phyloP scores from a whole-genome alignment of 2,113 vertebrate species.

The Crypturellus undulatus region DNA sequence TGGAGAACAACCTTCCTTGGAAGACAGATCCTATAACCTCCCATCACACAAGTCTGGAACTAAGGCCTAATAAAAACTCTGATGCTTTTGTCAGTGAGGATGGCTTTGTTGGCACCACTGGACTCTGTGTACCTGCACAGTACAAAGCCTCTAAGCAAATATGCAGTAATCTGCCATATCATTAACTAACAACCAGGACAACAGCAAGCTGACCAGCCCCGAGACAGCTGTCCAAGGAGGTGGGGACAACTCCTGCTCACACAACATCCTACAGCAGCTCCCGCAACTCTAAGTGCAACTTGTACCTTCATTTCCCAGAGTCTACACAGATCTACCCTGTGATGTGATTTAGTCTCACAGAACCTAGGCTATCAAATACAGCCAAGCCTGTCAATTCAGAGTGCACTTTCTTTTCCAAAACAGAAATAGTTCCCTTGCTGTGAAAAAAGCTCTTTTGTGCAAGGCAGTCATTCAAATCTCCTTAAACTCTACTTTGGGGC shows the following conservation, averaged over 20 bases:
- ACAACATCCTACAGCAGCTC: neutral
- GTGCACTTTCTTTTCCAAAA: neutral
- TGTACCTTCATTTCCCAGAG: neutral
- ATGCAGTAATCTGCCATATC: neutral
- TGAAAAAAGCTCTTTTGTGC: neutral
- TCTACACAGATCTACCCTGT: neutral
- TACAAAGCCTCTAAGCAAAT: neutral
- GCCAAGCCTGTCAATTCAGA: neutral
- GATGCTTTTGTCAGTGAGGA: neutral
- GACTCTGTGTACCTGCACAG: neutral
- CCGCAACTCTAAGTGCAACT: neutral
- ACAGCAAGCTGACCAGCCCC: neutral
- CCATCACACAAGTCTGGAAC: neutral
- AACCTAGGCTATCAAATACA: neutral
- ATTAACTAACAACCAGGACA: neutral
- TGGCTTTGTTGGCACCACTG: neutral
- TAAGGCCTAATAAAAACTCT: neutral
- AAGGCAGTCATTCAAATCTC: neutral
- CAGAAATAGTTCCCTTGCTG: neutral
- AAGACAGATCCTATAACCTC: neutral
- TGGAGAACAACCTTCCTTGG: neutral
- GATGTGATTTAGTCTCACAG: neutral
- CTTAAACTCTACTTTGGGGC: neutral
- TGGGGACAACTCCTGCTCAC: slow-evolving; percentile 9
- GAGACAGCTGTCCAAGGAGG: slow-evolving; percentile 16